Percentiles rank a stretch among this genome's conserved stretches.
These are phyloP conservation scores for Drosophila tsacasi DNA, from an alignment of 1,140 invertebrate genomes.

Conservation along the genomic window DNA sequence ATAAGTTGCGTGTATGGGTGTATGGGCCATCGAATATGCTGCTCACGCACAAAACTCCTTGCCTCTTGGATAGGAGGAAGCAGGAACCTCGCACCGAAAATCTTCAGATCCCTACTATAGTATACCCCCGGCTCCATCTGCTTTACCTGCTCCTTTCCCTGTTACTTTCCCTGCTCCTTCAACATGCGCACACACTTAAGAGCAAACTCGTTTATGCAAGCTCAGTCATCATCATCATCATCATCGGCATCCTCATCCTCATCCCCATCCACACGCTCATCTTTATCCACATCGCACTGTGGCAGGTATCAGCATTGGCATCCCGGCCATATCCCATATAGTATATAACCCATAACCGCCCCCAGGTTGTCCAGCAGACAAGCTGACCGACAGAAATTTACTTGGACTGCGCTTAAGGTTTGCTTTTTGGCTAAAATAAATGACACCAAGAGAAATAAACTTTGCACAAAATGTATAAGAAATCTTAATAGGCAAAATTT, in stretches of 20 bases:
- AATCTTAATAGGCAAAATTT: not conserved
- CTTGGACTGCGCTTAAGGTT: conserved; percentile 37
- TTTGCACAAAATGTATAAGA: not conserved
- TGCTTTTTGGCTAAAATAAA: not conserved
- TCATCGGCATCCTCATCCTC: conserved; percentile 13
- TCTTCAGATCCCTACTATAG: not conserved
- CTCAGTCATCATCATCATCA: conserved; percentile 73
- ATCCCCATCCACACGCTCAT: conserved; percentile 7
- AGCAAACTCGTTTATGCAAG: conserved; percentile 76
- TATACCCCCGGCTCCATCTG: not conserved
- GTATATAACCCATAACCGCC: not conserved
- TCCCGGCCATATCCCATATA: conserved; percentile 21
- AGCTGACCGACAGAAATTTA: conserved; percentile 51
- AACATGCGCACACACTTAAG: conserved; percentile 69
- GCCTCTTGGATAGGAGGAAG: not conserved
- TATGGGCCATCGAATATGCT: conserved; percentile 68
- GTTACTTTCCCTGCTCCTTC: not conserved
- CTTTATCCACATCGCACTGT: not conserved
- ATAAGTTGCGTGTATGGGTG: conserved; percentile 60
- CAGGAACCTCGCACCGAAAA: not conserved
- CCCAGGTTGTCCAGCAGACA: conserved; percentile 19
- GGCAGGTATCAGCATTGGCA: conserved; percentile 23
- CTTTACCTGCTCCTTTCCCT: too few relatives aligned
- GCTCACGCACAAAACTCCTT: conserved; percentile 68
- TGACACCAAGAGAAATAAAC: conserved; percentile 1